Evolutionary conservation across 1,140 invertebrate genomes (phyloP), one percentile per base, ranked within the genome.

Genomic region (Nephila pilipes): DNA sequence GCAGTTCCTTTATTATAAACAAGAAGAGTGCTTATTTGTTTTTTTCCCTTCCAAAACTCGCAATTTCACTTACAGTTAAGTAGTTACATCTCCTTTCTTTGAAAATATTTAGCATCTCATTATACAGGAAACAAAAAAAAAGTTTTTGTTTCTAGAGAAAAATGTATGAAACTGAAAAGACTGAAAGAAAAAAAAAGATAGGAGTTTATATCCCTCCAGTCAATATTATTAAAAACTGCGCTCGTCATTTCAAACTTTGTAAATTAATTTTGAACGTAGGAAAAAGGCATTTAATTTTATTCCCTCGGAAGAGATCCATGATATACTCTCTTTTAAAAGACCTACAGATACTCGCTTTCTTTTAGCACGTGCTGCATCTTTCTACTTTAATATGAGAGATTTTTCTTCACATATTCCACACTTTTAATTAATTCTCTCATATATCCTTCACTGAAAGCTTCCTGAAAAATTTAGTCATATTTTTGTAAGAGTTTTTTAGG

Each of bases 371-470:
- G 69, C 29, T 75, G 29, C 10, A 60, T 85, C 55, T 32, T 81
- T 20, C n/a, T 54, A 12, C 29, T 85, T 58, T 85, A 85, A 85
- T 85, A 60, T 85, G 46, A 36, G 54, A 63, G 57, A 32, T 85
- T 85, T 32, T 85, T 60, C 29, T 36, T 60, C 29, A 32, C 32
- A 55, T 36, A 20, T 18, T 3, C 36, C 60, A 55, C 10, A 22
- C 8, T 85, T 85, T 85, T 85, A 85, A 85, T 85, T 85, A 85
- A 85, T 85, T 85, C 83, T 85, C 46, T 85, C 80, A 81, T 81
- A 81, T 81, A 81, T 81, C 54, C 38, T 22, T n/a, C 22, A 60
- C 4, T 20, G 54, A 54, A 85, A 63, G 29, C 83, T 60, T 85
- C 14, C 12, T 22, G 20, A 85, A 69, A 36, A 36, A 25, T 65